These are phyloP conservation scores for Melanotaenia boesemani DNA, from an alignment of 2,797 vertebrate species.

Conservation along the genomic window DNA sequence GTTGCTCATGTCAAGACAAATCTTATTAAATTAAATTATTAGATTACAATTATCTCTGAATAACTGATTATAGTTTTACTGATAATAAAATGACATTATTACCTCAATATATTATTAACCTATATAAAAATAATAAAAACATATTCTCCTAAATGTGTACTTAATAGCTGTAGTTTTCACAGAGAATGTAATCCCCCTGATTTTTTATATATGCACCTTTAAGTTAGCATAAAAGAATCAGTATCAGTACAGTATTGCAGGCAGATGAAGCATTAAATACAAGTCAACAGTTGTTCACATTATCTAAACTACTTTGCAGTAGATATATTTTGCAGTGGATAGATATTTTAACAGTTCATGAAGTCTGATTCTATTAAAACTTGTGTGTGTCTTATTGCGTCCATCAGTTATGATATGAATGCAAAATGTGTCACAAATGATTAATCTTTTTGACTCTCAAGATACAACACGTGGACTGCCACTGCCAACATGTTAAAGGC, in stretches of 20 bases:
- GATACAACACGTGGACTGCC: constrained; percentile 8
- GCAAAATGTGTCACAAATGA: not conserved
- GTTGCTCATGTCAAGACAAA: too few species aligned
- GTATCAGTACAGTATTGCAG: not conserved
- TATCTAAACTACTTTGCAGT: too few species aligned
- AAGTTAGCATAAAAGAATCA: not conserved
- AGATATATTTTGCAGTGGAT: too few species aligned
- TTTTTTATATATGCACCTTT: not conserved
- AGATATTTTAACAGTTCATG: not conserved
- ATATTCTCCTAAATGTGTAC: not conserved
- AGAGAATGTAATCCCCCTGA: not conserved
- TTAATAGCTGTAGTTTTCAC: not conserved
- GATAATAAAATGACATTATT: not conserved
- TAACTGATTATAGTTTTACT: not conserved
- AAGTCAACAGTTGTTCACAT: not conserved
- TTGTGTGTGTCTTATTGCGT: not conserved
- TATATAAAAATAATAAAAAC: not conserved
- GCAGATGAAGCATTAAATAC: not conserved
- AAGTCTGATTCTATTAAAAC: not conserved
- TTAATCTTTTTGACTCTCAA: not conserved
- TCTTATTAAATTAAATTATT: too few species aligned
- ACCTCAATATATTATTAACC: not conserved
- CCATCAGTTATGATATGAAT: not conserved
- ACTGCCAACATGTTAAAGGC: not conserved
- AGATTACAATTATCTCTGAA: not conserved